A percentile compares a stretch with the other conserved stretches of the same genome.
These are phyloP conservation scores for Lutjanus campechanus DNA, from an alignment of 2,797 vertebrate genomes.

Conservation along the genomic window DNA sequence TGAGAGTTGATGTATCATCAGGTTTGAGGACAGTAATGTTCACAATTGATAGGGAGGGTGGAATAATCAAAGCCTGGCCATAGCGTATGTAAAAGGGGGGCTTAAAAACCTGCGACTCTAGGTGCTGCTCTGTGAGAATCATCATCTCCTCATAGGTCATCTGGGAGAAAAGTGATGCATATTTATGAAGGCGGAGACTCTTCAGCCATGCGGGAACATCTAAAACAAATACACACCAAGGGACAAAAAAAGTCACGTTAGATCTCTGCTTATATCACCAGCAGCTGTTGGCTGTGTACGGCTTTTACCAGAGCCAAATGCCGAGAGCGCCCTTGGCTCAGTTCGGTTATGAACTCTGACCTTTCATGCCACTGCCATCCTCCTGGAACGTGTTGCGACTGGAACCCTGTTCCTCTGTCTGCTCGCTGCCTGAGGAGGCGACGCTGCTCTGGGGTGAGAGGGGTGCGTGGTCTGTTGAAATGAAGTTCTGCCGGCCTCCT, in stretches of 20 bases:
- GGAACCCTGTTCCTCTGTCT: conserved; percentile 92
- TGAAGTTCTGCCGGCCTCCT: conserved; percentile 84
- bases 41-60: conserved; percentile 58
- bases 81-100: conserved; percentile 29
- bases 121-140: conserved; percentile 95
- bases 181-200: conserved; percentile 97
- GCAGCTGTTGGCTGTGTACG: conserved; percentile 32
- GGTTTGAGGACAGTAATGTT: conserved; percentile 66
- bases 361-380: conserved; percentile 98
- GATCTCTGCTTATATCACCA: conserved; percentile 20
- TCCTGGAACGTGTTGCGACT: conserved; percentile 95
- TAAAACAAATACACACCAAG: conserved; percentile 66
- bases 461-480: conserved; percentile 91
- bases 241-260: conserved; percentile 16
- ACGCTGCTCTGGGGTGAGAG: conserved; percentile 97
- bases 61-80: conserved; percentile 50
- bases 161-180: conserved; percentile 95
- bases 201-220: conserved; percentile 97
- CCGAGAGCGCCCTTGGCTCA: background rate
- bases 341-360: conserved; percentile 75
- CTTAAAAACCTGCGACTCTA: conserved; percentile 93
- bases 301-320: conserved; percentile 38
- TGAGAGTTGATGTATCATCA: conserved; percentile 78
- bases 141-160: conserved; percentile 99
- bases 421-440: conserved; percentile 97